Percentiles rank a stretch among this genome's conserved stretches.
Conservation (phyloP, 2,113 vertebrate species). For the Willisornis vidua region DNA sequence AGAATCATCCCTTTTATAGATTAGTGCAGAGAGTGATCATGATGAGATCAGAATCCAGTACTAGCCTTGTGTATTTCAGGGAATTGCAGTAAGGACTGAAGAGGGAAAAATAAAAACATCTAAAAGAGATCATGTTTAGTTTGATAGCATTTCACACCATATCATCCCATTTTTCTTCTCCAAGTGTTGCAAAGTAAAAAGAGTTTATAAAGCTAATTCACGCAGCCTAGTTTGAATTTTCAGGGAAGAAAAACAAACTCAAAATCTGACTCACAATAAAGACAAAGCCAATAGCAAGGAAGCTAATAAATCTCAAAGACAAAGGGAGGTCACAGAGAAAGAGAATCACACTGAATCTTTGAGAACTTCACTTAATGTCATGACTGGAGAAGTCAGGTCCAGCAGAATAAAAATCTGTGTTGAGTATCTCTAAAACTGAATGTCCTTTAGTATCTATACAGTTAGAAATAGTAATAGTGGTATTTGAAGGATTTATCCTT, state of each 20-base stretch:
- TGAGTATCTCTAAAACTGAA: not conserved
- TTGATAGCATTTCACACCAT: not conserved
- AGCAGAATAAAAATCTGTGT: not conserved
- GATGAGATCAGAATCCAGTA: slow-evolving; percentile 7
- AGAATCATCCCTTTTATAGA: slow-evolving; percentile 3
- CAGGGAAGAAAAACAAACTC: not conserved
- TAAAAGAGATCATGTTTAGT: not conserved
- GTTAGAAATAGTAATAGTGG: not conserved
- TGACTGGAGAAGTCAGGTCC: not conserved
- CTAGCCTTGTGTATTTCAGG: not conserved
- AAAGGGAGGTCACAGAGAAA: not conserved
- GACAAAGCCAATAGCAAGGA: not conserved
- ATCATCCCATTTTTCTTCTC: not conserved
- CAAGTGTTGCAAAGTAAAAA: not conserved
- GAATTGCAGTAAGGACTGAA: not conserved
- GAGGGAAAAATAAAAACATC: not conserved
- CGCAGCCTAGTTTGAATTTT: not conserved
- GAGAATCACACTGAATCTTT: not conserved
- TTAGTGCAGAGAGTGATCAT: not conserved
- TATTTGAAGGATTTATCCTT: not conserved
- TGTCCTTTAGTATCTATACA: not conserved
- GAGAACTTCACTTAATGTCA: not conserved
- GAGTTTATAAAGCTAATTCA: not conserved
- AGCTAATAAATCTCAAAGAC: not conserved
- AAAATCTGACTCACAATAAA: not conserved